Percentiles rank a stretch among this genome's conserved stretches.
These are phyloP conservation scores for Thumatha senex DNA, from an alignment of 2,888 invertebrate species.

Conservation along the genomic window DNA sequence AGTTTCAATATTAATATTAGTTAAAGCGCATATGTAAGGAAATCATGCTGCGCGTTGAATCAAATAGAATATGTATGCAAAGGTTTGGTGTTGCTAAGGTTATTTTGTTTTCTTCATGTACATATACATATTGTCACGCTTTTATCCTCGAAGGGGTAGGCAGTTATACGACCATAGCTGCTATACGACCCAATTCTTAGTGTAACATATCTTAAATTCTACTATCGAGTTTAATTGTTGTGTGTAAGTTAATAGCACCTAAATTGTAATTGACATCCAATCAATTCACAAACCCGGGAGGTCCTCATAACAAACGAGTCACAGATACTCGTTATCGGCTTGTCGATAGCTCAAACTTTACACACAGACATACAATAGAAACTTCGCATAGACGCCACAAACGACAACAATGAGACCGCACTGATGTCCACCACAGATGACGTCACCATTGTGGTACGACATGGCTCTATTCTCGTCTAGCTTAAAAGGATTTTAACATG, in stretches of 20 bases:
- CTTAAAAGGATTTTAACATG: slow-evolving; percentile 38
- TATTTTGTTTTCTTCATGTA: too few relatives aligned
- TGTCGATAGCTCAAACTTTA: slow-evolving; percentile 77
- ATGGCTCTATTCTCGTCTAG: slow-evolving; percentile 39
- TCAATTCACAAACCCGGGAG: slow-evolving; percentile 45
- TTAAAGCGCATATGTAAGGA: slow-evolving; percentile 6
- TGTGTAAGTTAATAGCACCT: neutral
- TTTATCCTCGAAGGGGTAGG: too few relatives aligned
- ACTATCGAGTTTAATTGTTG: too few relatives aligned
- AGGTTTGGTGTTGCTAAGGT: neutral
- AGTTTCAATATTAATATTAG: slow-evolving; percentile 26
- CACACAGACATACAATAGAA: slow-evolving; percentile 66
- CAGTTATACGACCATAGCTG: too few relatives aligned
- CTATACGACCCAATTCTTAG: too few relatives aligned
- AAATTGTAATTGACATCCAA: neutral
- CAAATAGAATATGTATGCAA: neutral
- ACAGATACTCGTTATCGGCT: slow-evolving; percentile 63
- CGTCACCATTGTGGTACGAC: slow-evolving; percentile 48
- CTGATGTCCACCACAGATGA: slow-evolving; percentile 58
- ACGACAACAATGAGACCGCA: slow-evolving; percentile 58
- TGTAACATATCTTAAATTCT: too few relatives aligned
- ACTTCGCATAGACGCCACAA: slow-evolving; percentile 65
- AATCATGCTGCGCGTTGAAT: slow-evolving; percentile 1
- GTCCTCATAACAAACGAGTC: slow-evolving; percentile 63
- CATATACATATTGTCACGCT: too few relatives aligned